These are phyloP conservation scores for Theodoxus fluviatilis DNA, from an alignment of 2,888 invertebrate species.

Conservation along the genomic window DNA sequence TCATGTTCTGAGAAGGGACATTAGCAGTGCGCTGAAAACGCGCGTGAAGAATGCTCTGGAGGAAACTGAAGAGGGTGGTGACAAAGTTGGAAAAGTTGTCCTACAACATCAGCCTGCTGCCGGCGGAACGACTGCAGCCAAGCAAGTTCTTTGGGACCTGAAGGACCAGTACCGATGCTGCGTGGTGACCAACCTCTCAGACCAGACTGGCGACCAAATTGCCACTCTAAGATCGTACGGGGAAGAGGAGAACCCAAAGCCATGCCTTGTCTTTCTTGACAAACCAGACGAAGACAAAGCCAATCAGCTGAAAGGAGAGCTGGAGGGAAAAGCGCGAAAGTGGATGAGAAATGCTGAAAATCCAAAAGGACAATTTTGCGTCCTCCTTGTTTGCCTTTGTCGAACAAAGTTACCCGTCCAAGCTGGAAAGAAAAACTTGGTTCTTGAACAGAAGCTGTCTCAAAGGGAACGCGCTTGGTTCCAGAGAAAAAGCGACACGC, in stretches of 20 bases:
- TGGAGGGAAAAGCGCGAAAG: constrained; percentile 35
- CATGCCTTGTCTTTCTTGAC: constrained; percentile 44
- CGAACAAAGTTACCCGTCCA: constrained; percentile 23
- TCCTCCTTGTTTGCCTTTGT: constrained; percentile 31
- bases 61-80: constrained; percentile 32
- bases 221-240: constrained; percentile 36
- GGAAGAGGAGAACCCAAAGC: constrained; percentile 37
- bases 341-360: constrained; percentile 26
- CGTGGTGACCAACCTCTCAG: constrained; percentile 40
- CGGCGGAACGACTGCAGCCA: constrained; percentile 50
- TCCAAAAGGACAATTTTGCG: constrained; percentile 31
- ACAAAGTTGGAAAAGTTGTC: constrained; percentile 38
- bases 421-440: background rate
- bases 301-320: constrained; percentile 26
- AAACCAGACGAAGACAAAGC: constrained; percentile 42
- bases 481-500: constrained; percentile 34
- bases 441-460: constrained; percentile 37
- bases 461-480: constrained; percentile 43
- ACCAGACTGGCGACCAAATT: constrained; percentile 44
- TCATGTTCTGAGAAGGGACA: constrained; percentile 39
- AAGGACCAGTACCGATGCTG: constrained; percentile 42
- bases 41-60: constrained; percentile 29
- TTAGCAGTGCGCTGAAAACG: constrained; percentile 30
- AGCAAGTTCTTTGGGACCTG: constrained; percentile 46
- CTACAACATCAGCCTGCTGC: constrained; percentile 51